Base-by-base conservation (phyloP, 1,140 invertebrate species). In the Delia radicum region DNA sequence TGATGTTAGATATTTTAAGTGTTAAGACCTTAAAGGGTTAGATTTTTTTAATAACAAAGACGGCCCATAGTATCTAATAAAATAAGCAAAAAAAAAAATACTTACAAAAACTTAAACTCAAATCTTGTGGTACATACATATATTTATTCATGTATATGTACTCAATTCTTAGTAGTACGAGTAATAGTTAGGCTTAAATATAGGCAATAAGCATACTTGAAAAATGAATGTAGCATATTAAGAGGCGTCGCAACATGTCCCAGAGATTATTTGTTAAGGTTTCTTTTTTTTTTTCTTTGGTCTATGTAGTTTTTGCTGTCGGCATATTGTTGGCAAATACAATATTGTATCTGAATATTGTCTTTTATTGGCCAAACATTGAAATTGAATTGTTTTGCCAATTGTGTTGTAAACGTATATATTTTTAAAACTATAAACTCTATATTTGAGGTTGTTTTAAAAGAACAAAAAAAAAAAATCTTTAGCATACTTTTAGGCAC, bases 131-230 rank as follows among this genome's bases (percentile, higher is more conserved):
- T n/a, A n/a, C n/a, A n/a, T n/a, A n/a, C n/a, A n/a, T n/a, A n/a
- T n/a, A n/a, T n/a, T n/a, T n/a, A n/a, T n/a, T n/a, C n/a, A n/a
- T n/a, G n/a, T n/a, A n/a, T n/a, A n/a, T n/a, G n/a, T n/a, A n/a
- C n/a, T n/a, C n/a, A 13, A 13, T 42, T 15, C 37, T 13, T 15
- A 42, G 37, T 42, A 10, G 37, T 5, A 18, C 3, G n/a, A n/a
- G n/a, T n/a, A n/a, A n/a, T n/a, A n/a, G n/a, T n/a, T n/a, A 55
- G 48, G 48, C 48, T 55, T 55, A 55, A 55, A 55, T 55, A 15
- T 31, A 46, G 71, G 27, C 69, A 72, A 72, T 72, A 72, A 72
- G 69, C 12, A 72, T 72, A 72, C 69, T 72, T 72, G 37, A 72
- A 72, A 72, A 72, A 72, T 72, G 24, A 46, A 72, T 72, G 69